Percentiles rank a stretch among this genome's conserved stretches.
phyloP scores from a whole-genome alignment of 2,797 vertebrate genomes.

The Xenentodon cancila region DNA sequence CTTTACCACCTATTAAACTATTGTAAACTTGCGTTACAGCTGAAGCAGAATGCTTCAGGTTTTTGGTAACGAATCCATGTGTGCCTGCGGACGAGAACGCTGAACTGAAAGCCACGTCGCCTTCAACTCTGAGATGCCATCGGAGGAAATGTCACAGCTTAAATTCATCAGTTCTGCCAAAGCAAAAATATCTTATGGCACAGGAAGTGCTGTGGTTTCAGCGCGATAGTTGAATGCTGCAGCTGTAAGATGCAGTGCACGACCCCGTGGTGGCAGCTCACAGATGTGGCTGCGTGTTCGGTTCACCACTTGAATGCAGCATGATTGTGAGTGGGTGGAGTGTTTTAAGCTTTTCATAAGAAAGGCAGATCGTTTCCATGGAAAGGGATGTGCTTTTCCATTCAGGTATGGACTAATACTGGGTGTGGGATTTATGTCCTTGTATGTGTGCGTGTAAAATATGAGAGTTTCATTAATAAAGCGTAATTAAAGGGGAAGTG shows the following conservation, averaged over 20 bases:
- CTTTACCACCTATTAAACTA: neutral
- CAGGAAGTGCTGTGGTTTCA: conserved; percentile 63
- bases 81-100: neutral
- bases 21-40: neutral
- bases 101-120: neutral
- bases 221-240: conserved; percentile 15
- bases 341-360: neutral
- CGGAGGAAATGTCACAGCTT: neutral
- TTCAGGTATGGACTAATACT: neutral
- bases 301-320: conserved; percentile 9
- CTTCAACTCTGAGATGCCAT: neutral
- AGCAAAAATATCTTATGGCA: conserved; percentile 41
- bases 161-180: conserved; percentile 32
- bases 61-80: too few species aligned
- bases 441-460: too few species aligned
- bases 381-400: neutral
- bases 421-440: too few species aligned
- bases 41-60: too few species aligned
- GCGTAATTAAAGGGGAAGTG: neutral
- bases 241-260: conserved; percentile 39
- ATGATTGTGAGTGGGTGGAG: neutral
- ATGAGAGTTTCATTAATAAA: too few species aligned
- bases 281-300: conserved; percentile 7
- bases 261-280: neutral
- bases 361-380: conserved; percentile 1